Evolutionary conservation across 2,797 vertebrate species (phyloP).

Genomic region (Columba guinea): DNA sequence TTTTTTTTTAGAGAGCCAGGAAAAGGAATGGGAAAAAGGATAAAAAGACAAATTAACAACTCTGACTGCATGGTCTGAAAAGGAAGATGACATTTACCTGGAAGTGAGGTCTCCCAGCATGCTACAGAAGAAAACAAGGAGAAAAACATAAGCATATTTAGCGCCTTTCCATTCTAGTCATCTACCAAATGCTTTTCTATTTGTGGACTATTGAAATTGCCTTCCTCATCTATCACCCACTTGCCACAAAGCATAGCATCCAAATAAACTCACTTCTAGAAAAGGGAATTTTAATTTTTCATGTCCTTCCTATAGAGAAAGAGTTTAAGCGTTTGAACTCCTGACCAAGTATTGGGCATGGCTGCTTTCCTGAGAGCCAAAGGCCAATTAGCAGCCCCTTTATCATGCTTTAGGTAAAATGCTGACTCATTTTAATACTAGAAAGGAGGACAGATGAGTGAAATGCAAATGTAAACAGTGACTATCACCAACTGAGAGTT

Average conservation of each 20-base stretch:
- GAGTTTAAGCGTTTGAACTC: not conserved
- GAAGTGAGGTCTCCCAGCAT: conserved; percentile 76
- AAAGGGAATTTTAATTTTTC: not conserved
- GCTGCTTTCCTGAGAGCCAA: not conserved
- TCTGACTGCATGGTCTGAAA: not conserved
- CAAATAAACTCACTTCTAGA: not conserved
- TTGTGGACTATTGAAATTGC: not conserved
- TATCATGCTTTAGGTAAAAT: not conserved
- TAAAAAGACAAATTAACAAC: not conserved
- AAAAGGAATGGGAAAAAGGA: not conserved
- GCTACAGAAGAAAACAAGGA: conserved; percentile 49
- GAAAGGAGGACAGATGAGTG: not conserved
- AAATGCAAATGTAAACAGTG: not conserved
- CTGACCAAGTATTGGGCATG: not conserved
- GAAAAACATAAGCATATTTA: not conserved
- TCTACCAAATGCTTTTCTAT: not conserved
- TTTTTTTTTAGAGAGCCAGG: not conserved
- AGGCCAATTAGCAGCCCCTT: not conserved
- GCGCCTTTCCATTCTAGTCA: not conserved
- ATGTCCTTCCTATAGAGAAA: not conserved
- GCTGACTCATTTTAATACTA: not conserved
- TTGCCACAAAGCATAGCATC: not conserved
- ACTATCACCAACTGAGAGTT: not conserved
- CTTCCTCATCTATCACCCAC: not conserved
- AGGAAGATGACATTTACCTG: conserved; percentile 66